Conservation (phyloP, 2,113 vertebrate genomes). For the Scomber scombrus region DNA sequence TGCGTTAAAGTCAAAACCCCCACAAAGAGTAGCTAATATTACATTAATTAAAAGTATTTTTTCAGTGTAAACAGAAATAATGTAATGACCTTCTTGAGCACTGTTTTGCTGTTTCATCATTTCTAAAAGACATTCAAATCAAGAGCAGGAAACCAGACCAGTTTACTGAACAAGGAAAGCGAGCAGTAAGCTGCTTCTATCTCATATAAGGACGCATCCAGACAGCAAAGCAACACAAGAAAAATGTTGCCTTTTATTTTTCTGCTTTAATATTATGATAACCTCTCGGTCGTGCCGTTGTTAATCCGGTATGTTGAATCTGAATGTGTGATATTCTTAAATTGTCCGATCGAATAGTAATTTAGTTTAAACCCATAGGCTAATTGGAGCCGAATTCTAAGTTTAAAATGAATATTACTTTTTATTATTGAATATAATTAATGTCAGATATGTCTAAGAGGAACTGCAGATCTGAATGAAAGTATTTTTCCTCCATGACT, state of each 20-base stretch:
- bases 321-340: too few species aligned
- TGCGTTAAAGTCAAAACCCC: background rate
- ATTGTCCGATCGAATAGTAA: too few species aligned
- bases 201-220: background rate
- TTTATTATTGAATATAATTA: too few species aligned
- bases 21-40: background rate
- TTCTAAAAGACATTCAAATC: conserved; percentile 7
- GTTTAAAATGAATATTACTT: too few species aligned
- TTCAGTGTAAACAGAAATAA: background rate
- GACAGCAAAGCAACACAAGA: background rate
- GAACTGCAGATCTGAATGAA: too few species aligned
- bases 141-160: conserved; percentile 15
- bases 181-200: background rate
- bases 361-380: too few species aligned
- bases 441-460: too few species aligned
- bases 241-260: background rate
- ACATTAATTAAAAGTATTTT: conserved; percentile 31
- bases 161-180: background rate
- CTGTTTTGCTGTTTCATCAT: conserved; percentile 45
- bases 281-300: background rate
- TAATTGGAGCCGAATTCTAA: too few species aligned
- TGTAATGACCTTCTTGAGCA: conserved; percentile 18
- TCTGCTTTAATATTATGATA: background rate
- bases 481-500: too few species aligned
- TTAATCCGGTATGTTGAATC: background rate